These are phyloP conservation scores for Actenoides lindsayi DNA, from an alignment of 2,113 vertebrate species.

Conservation along the genomic window DNA sequence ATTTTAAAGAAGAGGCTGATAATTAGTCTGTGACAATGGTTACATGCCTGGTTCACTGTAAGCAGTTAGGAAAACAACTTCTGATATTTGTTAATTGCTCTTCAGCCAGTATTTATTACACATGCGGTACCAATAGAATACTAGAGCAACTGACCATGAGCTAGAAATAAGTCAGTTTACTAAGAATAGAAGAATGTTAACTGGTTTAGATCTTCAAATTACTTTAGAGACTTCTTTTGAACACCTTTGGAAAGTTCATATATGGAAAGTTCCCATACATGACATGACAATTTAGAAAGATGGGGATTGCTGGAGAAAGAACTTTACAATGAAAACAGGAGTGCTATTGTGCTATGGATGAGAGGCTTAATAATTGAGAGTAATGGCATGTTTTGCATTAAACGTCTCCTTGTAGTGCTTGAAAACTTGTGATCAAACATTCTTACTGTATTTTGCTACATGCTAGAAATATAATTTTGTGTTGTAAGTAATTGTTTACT, in stretches of 20 bases:
- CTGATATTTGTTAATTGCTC: constrained; percentile 46
- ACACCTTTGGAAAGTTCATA: neutral
- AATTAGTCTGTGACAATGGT: constrained; percentile 52
- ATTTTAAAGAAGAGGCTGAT: constrained; percentile 51
- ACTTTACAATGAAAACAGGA: neutral
- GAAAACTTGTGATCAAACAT: neutral
- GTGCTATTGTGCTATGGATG: neutral
- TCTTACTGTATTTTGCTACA: neutral
- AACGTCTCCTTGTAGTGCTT: neutral
- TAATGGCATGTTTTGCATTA: neutral
- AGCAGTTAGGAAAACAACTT: neutral
- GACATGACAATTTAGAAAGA: neutral
- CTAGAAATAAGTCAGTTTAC: neutral
- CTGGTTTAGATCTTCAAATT: neutral
- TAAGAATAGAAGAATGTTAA: neutral
- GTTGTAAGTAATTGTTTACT: neutral
- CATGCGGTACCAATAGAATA: neutral
- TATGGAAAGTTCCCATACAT: neutral
- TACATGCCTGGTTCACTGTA: neutral
- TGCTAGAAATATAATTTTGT: neutral
- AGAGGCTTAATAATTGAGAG: neutral
- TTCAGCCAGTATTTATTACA: constrained; percentile 38
- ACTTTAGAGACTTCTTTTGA: neutral
- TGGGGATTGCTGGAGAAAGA: neutral
- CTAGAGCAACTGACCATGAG: constrained; percentile 13